phyloP scores from a whole-genome alignment of 2,797 vertebrate species.

The Amblyopsis hoosieri region DNA sequence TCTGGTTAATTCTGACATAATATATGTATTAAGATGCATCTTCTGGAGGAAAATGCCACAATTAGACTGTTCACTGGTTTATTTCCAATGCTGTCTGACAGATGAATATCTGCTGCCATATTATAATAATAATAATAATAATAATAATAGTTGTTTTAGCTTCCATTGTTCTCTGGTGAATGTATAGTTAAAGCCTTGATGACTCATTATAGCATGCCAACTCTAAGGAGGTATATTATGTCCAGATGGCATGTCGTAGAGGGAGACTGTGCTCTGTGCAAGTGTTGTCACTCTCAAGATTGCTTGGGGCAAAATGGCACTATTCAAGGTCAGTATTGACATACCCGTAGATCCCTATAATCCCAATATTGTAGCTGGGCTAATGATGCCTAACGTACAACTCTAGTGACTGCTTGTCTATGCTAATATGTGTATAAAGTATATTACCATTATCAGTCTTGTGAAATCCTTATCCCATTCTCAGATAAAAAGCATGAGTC shows the following conservation, averaged over 20 bases:
- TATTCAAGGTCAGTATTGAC: neutral
- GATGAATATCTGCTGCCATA: too few species aligned
- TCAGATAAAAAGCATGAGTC: constrained; percentile 24
- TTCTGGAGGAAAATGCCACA: too few species aligned
- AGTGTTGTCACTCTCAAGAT: constrained; percentile 48
- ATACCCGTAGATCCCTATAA: too few species aligned
- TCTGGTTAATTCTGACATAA: too few species aligned
- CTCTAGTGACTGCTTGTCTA: neutral
- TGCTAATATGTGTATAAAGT: neutral
- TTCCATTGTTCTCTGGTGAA: neutral
- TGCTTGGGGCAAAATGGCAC: constrained; percentile 23
- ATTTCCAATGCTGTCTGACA: too few species aligned
- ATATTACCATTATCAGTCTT: neutral
- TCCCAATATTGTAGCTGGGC: too few species aligned
- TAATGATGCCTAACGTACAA: neutral
- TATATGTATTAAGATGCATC: too few species aligned
- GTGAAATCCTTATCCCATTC: neutral
- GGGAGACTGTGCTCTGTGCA: constrained; percentile 47
- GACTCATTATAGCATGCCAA: neutral
- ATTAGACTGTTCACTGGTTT: too few species aligned
- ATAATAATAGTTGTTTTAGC: neutral
- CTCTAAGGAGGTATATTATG: constrained; percentile 22
- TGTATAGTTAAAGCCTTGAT: neutral
- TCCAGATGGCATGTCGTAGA: constrained; percentile 59
- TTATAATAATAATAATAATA: too few species aligned